Percentiles rank a stretch among this genome's conserved stretches.
Conservation (phyloP, 2,113 vertebrate species). For the Heterochromis multidens region DNA sequence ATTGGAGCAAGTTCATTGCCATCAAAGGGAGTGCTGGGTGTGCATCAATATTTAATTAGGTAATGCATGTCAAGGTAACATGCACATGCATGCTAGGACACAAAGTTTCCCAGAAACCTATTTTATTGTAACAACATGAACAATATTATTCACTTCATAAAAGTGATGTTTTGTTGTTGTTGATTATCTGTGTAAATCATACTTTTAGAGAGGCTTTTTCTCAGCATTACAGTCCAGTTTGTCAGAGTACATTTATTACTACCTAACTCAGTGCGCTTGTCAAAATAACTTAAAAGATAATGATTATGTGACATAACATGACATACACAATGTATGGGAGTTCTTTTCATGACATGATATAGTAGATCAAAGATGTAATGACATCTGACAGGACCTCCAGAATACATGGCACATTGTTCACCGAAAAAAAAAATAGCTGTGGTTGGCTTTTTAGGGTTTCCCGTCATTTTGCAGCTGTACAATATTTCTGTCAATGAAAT, state of each 20-base stretch:
- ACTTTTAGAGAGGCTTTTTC: not conserved
- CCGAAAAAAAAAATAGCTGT: not conserved
- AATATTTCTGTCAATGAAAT: not conserved
- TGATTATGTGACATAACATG: no score
- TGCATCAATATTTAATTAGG: no score
- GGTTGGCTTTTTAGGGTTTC: not conserved
- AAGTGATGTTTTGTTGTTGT: no score
- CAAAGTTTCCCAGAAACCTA: no score
- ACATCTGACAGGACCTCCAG: not conserved
- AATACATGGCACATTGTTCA: not conserved
- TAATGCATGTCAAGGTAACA: no score
- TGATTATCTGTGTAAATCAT: not conserved
- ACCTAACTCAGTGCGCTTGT: not conserved
- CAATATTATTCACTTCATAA: no score
- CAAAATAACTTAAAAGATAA: not conserved
- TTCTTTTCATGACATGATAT: not conserved
- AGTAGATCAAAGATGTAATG: not conserved
- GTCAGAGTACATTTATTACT: not conserved
- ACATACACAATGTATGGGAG: no score
- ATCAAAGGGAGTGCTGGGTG: no score
- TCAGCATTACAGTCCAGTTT: not conserved
- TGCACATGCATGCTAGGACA: no score
- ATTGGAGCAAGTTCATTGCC: no score
- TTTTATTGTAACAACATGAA: no score
- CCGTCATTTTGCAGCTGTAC: not conserved